Conservation (phyloP, 2,113 vertebrate genomes). For the Oreochromis tanganicae region DNA sequence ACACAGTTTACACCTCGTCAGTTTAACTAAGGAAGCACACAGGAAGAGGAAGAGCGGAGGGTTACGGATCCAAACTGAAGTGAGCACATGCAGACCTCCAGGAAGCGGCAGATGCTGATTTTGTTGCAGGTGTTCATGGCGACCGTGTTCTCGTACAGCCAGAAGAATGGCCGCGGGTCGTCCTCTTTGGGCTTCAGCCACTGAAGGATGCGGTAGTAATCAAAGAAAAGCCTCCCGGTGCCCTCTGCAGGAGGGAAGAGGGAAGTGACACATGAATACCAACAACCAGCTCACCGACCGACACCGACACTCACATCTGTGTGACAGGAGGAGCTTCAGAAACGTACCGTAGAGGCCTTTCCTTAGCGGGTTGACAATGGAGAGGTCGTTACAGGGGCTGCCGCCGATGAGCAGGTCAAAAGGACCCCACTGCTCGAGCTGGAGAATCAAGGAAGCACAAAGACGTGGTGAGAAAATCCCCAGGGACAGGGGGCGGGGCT, state of each 20-base stretch:
- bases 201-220: constrained; percentile 87
- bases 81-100: constrained; percentile 77
- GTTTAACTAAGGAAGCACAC: background rate
- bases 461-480: background rate
- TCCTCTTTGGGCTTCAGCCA: constrained; percentile 82
- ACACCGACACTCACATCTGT: fast-evolving
- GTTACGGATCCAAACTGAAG: background rate
- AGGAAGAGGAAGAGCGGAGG: too few species aligned
- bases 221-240: constrained; percentile 88
- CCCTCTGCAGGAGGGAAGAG: constrained; percentile 74
- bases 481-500: background rate
- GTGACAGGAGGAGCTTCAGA: background rate
- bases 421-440: constrained; percentile 88
- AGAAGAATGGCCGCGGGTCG: constrained; percentile 88
- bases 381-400: constrained; percentile 88
- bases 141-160: constrained; percentile 93
- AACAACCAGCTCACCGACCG: background rate
- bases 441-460: background rate
- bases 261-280: background rate
- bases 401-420: constrained; percentile 94
- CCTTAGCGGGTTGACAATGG: constrained; percentile 82
- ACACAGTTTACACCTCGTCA: background rate
- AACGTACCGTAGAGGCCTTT: constrained; percentile 88
- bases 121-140: constrained; percentile 87
- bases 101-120: constrained; percentile 86